Conservation (phyloP, 2,888 invertebrate genomes). For the Phasia obesa region DNA sequence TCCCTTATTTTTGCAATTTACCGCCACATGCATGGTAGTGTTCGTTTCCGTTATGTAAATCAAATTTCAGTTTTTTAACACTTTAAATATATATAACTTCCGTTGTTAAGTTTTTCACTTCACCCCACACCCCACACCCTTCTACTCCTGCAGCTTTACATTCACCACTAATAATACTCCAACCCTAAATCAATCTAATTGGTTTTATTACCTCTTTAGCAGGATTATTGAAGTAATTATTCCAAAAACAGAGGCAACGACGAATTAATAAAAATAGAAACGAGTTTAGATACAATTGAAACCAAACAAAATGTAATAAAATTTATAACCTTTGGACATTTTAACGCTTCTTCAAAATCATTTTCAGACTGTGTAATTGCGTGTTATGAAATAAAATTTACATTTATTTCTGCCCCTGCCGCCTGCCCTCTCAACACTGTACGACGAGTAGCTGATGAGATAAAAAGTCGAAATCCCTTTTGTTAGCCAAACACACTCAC, state of each 20-base stretch:
- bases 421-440: background rate
- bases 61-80: slow-evolving; percentile 34
- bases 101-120: slow-evolving; percentile 53
- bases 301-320: slow-evolving; percentile 47
- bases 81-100: slow-evolving; percentile 46
- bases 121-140: background rate
- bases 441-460: background rate
- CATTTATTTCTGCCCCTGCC: slow-evolving; percentile 23
- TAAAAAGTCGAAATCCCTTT: background rate
- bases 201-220: slow-evolving; percentile 41
- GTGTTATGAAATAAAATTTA: slow-evolving; percentile 65
- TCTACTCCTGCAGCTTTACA: background rate
- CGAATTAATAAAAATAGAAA: slow-evolving; percentile 4
- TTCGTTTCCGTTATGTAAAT: slow-evolving; percentile 17
- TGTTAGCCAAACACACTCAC: background rate
- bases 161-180: background rate
- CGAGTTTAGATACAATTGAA: background rate
- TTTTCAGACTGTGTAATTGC: slow-evolving; percentile 32
- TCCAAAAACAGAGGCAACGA: slow-evolving; percentile 25
- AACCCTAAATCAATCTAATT: slow-evolving; percentile 18
- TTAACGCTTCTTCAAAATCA: slow-evolving; percentile 5
- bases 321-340: slow-evolving; percentile 55
- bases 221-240: slow-evolving; percentile 52
- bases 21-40: slow-evolving; percentile 19
- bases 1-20: slow-evolving; percentile 25